Evolutionary conservation across 1,140 invertebrate genomes (phyloP).

Genomic region (Triops longicaudatus): DNA sequence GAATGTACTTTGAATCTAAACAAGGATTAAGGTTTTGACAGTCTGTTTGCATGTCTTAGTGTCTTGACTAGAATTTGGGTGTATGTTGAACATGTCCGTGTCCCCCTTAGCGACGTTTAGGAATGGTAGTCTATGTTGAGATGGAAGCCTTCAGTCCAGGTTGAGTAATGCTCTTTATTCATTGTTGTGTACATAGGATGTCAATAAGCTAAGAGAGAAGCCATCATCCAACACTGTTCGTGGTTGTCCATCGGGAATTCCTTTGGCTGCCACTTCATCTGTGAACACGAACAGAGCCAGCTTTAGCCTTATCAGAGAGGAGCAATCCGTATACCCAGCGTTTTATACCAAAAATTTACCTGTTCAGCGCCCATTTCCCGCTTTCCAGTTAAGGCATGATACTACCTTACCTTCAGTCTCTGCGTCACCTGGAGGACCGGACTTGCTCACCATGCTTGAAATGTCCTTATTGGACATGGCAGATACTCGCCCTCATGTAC

Average conservation of each 20-base stretch:
- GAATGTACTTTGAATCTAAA: not conserved
- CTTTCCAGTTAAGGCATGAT: not conserved
- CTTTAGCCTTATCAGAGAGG: conserved; percentile 8
- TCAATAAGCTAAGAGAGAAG: not conserved
- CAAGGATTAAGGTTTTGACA: not conserved
- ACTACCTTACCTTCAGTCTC: not conserved
- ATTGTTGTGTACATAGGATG: not conserved
- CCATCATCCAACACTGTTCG: not conserved
- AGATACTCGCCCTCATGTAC: not conserved
- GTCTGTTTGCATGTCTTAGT: not conserved
- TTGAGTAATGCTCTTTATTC: not conserved
- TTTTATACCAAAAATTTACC: not conserved
- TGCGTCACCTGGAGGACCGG: not conserved
- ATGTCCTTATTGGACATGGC: not conserved
- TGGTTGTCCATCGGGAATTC: not conserved
- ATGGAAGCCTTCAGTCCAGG: not conserved
- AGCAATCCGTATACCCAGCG: not conserved
- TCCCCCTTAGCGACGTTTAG: not conserved
- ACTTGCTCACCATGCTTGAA: conserved; percentile 2
- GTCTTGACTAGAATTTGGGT: not conserved
- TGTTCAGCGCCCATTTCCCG: not conserved
- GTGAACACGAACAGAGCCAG: not conserved
- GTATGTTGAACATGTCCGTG: not conserved
- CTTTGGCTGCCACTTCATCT: not conserved
- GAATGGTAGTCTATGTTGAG: not conserved